Conservation (phyloP, 2,888 invertebrate genomes). For the Gibbula magus region DNA sequence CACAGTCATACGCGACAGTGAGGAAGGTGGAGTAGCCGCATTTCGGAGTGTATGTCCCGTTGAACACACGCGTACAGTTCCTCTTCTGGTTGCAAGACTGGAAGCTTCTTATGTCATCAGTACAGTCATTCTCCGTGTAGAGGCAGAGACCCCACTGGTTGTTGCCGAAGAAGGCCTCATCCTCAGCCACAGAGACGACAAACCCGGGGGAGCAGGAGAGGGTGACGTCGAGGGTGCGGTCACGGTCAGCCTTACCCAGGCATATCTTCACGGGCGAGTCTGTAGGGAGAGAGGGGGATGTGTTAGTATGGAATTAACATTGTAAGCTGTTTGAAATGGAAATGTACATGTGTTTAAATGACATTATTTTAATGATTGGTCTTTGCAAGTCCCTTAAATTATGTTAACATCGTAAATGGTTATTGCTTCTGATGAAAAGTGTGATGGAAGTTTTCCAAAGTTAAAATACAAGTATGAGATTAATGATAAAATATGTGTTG, state of each 20-base stretch:
- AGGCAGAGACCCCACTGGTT: slow-evolving; percentile 37
- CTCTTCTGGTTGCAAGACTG: slow-evolving; percentile 31
- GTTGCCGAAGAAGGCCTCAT: slow-evolving; percentile 35
- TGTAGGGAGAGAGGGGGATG: neutral
- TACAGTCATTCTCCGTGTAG: slow-evolving; percentile 35
- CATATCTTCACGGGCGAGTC: slow-evolving; percentile 32
- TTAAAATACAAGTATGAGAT: no score
- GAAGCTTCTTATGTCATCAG: slow-evolving; percentile 36
- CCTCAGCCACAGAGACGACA: slow-evolving; percentile 31
- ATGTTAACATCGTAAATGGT: no score
- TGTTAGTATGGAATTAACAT: no score
- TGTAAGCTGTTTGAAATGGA: no score
- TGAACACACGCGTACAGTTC: slow-evolving; percentile 34
- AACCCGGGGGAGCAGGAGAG: slow-evolving; percentile 30
- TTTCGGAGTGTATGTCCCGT: slow-evolving; percentile 32
- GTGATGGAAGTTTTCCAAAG: no score
- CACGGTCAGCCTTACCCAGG: slow-evolving; percentile 27
- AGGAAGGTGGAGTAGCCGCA: slow-evolving; percentile 41
- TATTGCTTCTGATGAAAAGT: no score
- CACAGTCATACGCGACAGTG: slow-evolving; percentile 35
- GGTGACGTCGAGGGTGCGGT: slow-evolving; percentile 27
- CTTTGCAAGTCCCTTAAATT: no score
- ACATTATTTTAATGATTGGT: no score
- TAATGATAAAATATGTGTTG: no score
- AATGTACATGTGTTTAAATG: no score